A percentile compares a stretch with the other conserved stretches of the same genome.
phyloP scores from a whole-genome alignment of 2,797 vertebrate species.

The Tarsius wallacei region DNA sequence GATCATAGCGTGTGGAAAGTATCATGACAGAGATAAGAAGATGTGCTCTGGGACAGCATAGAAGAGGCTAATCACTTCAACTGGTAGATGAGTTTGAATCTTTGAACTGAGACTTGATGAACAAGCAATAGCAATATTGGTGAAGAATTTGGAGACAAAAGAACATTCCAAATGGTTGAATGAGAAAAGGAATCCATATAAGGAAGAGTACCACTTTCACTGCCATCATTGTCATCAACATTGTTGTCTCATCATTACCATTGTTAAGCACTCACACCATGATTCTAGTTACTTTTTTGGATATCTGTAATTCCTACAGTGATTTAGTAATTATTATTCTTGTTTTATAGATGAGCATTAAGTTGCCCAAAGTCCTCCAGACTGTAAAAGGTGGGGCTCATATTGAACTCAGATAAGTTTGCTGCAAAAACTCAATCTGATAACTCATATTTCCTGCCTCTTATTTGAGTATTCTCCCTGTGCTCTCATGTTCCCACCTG shows the following conservation, averaged over 20 bases:
- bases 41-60: neutral
- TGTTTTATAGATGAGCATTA: neutral
- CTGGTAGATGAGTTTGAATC: neutral
- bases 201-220: rapidly evolving
- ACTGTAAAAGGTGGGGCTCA: neutral
- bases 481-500: neutral
- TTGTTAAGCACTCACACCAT: rapidly evolving
- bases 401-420: neutral
- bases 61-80: neutral
- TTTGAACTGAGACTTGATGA: neutral
- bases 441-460: neutral
- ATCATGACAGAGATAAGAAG: neutral
- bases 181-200: neutral
- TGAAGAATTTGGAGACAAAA: neutral
- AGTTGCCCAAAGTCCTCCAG: neutral
- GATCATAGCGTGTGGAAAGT: neutral
- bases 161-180: neutral
- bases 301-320: neutral
- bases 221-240: rapidly evolving
- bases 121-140: neutral
- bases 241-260: neutral
- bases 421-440: neutral
- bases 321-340: neutral
- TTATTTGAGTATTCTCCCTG: neutral
- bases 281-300: neutral